phyloP scores from a whole-genome alignment of 1,140 invertebrate species.

The Megalopta genalis region DNA sequence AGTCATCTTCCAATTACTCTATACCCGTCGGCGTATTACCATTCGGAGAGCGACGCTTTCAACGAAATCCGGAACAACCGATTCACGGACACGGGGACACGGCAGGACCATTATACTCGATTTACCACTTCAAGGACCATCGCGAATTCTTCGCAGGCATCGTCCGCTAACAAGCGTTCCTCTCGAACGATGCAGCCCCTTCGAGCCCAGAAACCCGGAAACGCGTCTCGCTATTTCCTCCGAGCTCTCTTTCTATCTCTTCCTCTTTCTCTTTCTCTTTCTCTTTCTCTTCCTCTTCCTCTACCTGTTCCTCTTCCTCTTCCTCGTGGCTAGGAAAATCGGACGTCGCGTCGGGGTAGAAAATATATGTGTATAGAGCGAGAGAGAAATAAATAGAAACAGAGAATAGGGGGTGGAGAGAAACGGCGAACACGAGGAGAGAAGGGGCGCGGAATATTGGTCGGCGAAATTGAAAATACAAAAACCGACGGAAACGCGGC shows the following conservation, averaged over 20 bases:
- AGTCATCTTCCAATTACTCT: not conserved
- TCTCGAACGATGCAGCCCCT: not conserved
- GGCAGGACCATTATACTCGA: not conserved
- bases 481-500: too few relatives aligned
- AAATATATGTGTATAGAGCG: not conserved
- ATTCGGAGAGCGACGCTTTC: not conserved
- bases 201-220: not conserved
- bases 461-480: too few relatives aligned
- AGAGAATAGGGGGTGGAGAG: too few relatives aligned
- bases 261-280: too few relatives aligned
- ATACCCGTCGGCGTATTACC: not conserved
- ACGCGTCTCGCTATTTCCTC: not conserved
- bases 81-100: not conserved
- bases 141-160: not conserved
- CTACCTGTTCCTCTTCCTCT: too few relatives aligned
- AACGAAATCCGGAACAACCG: not conserved
- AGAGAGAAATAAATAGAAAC: not conserved
- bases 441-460: constrained; percentile 17
- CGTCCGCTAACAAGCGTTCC: not conserved
- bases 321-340: not conserved
- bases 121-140: not conserved
- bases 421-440: not conserved
- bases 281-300: too few relatives aligned
- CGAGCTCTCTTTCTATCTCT: not conserved
- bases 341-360: not conserved